These are phyloP conservation scores for Limonius californicus DNA, from an alignment of 1,140 invertebrate species.

Conservation along the genomic window DNA sequence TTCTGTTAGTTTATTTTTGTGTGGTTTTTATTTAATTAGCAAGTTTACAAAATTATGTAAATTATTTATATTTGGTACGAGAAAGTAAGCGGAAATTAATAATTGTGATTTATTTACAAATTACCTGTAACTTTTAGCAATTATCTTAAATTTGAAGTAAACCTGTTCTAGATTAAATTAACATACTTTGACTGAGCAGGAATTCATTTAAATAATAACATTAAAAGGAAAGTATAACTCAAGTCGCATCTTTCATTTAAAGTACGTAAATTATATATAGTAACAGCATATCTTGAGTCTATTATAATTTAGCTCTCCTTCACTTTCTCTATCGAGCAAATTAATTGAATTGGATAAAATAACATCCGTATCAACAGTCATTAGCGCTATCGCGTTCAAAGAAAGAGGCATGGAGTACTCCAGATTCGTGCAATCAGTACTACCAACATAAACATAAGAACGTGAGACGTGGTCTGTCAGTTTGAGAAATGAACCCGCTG, in stretches of 20 bases:
- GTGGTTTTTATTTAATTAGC: no score
- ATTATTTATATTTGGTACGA: neutral
- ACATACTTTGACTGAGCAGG: neutral
- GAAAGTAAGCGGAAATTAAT: neutral
- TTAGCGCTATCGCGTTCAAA: constrained; percentile 12
- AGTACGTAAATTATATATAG: neutral
- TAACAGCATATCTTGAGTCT: neutral
- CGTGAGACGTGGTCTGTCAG: constrained; percentile 20
- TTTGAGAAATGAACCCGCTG: constrained; percentile 16
- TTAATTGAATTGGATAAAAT: constrained; percentile 15
- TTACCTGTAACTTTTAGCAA: neutral
- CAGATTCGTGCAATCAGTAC: constrained; percentile 16
- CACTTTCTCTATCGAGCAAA: constrained; percentile 10
- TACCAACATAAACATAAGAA: constrained; percentile 19
- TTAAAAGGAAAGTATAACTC: neutral
- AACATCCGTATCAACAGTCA: constrained; percentile 3
- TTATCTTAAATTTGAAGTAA: neutral
- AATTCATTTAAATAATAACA: neutral
- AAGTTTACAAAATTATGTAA: neutral
- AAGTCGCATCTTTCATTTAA: neutral
- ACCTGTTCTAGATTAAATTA: neutral
- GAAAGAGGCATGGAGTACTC: constrained; percentile 15
- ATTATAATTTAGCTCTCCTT: neutral
- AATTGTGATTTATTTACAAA: neutral
- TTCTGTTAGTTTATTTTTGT: no score